A percentile compares a stretch with the other conserved stretches of the same genome.
Evolutionary conservation across 2,113 vertebrate species (phyloP).

Genomic region (Phaethornis superciliosus): DNA sequence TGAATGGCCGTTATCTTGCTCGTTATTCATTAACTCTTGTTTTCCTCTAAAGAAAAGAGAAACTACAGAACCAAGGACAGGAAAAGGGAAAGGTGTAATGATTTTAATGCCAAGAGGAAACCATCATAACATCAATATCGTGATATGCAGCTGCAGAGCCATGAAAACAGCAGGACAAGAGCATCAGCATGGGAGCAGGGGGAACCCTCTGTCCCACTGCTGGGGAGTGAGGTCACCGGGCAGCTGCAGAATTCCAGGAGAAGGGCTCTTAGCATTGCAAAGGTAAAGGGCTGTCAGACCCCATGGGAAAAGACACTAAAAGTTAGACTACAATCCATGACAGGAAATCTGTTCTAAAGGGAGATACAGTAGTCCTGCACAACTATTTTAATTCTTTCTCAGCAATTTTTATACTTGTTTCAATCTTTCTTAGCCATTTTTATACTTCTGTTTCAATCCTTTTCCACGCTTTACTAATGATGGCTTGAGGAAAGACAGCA

Average conservation of each 20-base stretch:
- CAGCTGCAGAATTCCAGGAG: not conserved
- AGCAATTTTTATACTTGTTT: not conserved
- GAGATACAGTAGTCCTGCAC: not conserved
- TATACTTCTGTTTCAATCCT: not conserved
- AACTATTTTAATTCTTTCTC: not conserved
- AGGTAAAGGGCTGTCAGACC: too few relatives aligned
- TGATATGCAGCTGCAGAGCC: not conserved
- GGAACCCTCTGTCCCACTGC: not conserved
- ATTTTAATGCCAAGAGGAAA: not conserved
- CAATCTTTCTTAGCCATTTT: not conserved
- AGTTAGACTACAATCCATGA: not conserved
- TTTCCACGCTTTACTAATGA: not conserved
- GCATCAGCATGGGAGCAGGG: not conserved
- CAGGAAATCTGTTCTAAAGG: not conserved
- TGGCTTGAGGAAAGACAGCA: not conserved
- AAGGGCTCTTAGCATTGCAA: not conserved
- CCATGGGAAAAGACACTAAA: not conserved
- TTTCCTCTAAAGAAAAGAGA: not conserved
- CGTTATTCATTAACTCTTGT: not conserved
- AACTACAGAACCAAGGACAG: not conserved
- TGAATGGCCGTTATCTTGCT: not conserved
- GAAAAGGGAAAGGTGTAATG: not conserved
- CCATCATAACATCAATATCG: rapidly evolving
- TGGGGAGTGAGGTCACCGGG: rapidly evolving
- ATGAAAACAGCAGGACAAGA: not conserved